Evolutionary conservation across 53 echinoderm and acorn worm species (phyloP).

Genomic region (Zoroaster sp.): DNA sequence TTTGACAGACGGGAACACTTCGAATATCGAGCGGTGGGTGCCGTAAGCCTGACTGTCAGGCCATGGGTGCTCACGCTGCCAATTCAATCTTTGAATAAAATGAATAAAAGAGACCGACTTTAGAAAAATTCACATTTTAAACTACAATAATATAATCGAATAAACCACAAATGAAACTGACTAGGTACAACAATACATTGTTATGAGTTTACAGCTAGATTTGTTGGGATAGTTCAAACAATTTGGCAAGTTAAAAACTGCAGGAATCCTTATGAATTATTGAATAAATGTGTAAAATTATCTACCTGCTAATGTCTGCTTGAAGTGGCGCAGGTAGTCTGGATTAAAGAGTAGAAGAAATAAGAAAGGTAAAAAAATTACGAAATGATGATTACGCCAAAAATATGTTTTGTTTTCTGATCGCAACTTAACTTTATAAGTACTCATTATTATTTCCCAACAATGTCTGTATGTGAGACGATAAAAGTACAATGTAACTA

Average conservation of each 20-base stretch:
- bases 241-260: no score
- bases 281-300: no score
- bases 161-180: no score
- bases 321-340: conserved; percentile 73
- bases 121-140: conserved; percentile 84
- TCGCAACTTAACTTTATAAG: no score
- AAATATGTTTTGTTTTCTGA: not conserved
- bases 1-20: conserved; percentile 79
- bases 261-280: no score
- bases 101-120: not conserved
- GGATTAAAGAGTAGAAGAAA: not conserved
- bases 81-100: conserved; percentile 35
- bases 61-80: conserved; percentile 25
- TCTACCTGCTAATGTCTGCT: conserved; percentile 59
- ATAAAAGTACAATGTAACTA: no score
- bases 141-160: no score
- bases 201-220: no score
- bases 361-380: not conserved
- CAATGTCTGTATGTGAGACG: no score
- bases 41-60: conserved; percentile 78
- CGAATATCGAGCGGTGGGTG: conserved; percentile 83
- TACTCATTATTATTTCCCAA: no score
- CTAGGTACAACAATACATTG: no score
- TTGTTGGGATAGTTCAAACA: no score
- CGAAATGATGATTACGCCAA: not conserved